Evolutionary conservation across 2,888 invertebrate species (phyloP).

Genomic region (Drosophila flavopinicola): DNA sequence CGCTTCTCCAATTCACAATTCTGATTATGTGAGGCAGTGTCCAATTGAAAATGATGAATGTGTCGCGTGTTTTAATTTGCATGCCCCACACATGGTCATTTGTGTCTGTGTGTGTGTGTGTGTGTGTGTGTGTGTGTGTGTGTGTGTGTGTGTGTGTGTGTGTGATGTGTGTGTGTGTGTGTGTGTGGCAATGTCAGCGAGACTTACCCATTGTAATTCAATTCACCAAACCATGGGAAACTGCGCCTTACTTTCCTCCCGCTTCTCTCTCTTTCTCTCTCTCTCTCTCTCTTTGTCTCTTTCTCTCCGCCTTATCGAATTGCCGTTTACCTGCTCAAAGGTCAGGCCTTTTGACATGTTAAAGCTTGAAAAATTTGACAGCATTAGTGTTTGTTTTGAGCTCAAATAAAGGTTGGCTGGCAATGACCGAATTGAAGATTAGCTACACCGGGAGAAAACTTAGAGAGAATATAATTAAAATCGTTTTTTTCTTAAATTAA

Average conservation of each 20-base stretch:
- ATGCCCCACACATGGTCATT: conserved; percentile 48
- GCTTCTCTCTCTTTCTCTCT: background rate
- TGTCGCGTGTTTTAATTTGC: conserved; percentile 63
- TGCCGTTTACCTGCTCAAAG: conserved; percentile 44
- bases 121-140: too few relatives aligned
- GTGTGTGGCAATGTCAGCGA: conserved; percentile 60
- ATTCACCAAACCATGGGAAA: conserved; percentile 46
- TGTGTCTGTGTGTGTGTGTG: conserved; percentile 4
- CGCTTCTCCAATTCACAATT: conserved; percentile 49
- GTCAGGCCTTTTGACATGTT: conserved; percentile 41
- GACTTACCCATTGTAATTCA: conserved; percentile 56
- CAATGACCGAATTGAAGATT: conserved; percentile 4
- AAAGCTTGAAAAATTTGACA: conserved; percentile 39
- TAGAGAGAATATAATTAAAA: too few relatives aligned
- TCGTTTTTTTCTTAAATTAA: too few relatives aligned
- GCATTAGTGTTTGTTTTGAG: conserved; percentile 28
- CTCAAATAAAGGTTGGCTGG: conserved; percentile 5
- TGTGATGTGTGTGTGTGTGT: too few relatives aligned
- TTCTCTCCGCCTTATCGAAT: conserved; percentile 1
- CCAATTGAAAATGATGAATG: conserved; percentile 73
- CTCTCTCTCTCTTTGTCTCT: background rate
- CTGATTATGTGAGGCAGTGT: conserved; percentile 44
- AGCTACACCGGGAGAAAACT: background rate
- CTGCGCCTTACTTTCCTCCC: conserved; percentile 8
- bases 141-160: too few relatives aligned